Conservation (phyloP, 2,888 invertebrate species). For the Koerneria pararmatus region DNA sequence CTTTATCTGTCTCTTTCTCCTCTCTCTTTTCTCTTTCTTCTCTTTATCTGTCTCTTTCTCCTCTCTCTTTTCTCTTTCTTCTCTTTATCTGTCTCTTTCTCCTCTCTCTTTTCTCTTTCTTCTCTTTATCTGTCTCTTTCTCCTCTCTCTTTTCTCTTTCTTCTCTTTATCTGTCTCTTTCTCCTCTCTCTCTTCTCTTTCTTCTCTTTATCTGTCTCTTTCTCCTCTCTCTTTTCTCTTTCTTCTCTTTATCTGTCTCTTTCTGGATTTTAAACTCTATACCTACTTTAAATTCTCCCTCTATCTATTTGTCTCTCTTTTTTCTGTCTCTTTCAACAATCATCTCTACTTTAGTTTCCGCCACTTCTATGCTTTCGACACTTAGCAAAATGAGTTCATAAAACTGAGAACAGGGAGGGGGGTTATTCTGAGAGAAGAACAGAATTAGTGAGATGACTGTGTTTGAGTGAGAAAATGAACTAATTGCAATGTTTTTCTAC, state of each 20-base stretch:
- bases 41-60: not conserved
- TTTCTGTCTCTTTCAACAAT: not conserved
- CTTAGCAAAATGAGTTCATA: too few relatives aligned
- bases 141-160: conserved; percentile 16
- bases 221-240: conserved; percentile 14
- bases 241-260: conserved; percentile 14
- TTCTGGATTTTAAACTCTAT: conserved; percentile 13
- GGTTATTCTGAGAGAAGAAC: too few relatives aligned
- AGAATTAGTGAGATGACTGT: too few relatives aligned
- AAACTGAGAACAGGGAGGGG: too few relatives aligned
- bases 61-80: not conserved
- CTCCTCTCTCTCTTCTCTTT: conserved; percentile 12
- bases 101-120: not conserved
- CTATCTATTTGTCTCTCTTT: conserved; percentile 10
- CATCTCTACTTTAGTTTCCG: not conserved
- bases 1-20: conserved; percentile 21
- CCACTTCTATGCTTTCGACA: not conserved
- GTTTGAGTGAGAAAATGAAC: too few relatives aligned
- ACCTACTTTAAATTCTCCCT: conserved; percentile 20
- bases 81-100: conserved; percentile 1
- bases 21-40: conserved; percentile 16
- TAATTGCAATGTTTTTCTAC: too few relatives aligned
- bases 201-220: not conserved
- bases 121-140: not conserved
- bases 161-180: conserved; percentile 24